A percentile compares a stretch with the other conserved stretches of the same genome.
These are phyloP conservation scores for Harpagifer antarcticus DNA, from an alignment of 2,797 vertebrate genomes.

Conservation along the genomic window DNA sequence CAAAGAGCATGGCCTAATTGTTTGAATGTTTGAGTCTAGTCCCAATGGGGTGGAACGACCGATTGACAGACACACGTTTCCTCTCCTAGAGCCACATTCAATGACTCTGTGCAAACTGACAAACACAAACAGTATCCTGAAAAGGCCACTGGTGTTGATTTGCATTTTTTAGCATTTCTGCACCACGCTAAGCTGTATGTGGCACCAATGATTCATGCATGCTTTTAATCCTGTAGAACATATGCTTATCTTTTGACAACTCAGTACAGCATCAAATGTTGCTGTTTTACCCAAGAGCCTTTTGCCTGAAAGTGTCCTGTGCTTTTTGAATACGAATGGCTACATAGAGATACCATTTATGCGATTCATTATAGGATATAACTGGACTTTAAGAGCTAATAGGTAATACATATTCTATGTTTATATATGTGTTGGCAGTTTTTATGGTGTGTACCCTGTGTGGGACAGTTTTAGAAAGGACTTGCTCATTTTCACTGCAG, in stretches of 20 bases:
- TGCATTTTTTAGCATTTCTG: slow-evolving; percentile 51
- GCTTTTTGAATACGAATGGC: background rate
- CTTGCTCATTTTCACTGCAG: slow-evolving; percentile 31
- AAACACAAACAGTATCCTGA: slow-evolving; percentile 1
- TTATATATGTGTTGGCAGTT: slow-evolving; percentile 3
- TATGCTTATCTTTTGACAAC: slow-evolving; percentile 60
- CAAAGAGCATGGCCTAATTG: slow-evolving; percentile 1
- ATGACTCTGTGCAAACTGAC: slow-evolving; percentile 4
- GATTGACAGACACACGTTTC: background rate
- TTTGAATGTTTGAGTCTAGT: slow-evolving; percentile 14
- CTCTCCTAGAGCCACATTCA: slow-evolving; percentile 10
- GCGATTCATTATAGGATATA: background rate
- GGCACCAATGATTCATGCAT: slow-evolving; percentile 52
- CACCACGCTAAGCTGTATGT: slow-evolving; percentile 33
- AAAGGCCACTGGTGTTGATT: slow-evolving; percentile 46
- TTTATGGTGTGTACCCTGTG: background rate
- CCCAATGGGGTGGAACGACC: background rate
- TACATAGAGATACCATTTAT: background rate
- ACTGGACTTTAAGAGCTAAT: background rate
- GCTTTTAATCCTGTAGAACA: slow-evolving; percentile 59
- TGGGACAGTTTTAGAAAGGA: slow-evolving; percentile 33
- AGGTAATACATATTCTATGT: background rate
- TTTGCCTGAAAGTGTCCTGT: background rate
- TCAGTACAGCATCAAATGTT: slow-evolving; percentile 9
- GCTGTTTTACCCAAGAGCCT: slow-evolving; percentile 9